Base-by-base conservation (phyloP, 2,888 invertebrate species). In the Dryobota labecula region DNA sequence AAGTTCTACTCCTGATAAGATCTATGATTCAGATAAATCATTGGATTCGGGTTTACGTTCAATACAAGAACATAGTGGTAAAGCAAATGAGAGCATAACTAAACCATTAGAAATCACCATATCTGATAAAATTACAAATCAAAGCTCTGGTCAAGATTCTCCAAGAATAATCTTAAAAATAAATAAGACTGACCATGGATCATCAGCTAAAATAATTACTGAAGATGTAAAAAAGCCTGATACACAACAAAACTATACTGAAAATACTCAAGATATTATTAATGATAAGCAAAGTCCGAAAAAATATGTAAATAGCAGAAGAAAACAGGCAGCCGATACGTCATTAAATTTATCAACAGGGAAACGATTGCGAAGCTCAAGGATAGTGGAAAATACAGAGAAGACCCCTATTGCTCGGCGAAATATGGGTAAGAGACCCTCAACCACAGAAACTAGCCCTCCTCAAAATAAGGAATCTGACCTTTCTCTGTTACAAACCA, bases 141-240 rank as follows among this genome's bases (percentile, higher is more conserved):
- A 92, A 85, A 93, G 93, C 76, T 93, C 95, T 65, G 95, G 94
- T 57, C 96, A 96, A 91, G 96, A 96, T 87, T 96, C 96, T 41
- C 96, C 96, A 70, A 89, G 97, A 86, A 97, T 97, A 83, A 97
- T 97, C 82, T 92, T 97, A 85, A 97, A 97, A 92, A 97, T 97
- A 84, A 97, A 97, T 89, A 97, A 97, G 93, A 96, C 96, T 86
- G 96, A 96, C 85, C 95, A 95, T 89, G 96, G 96, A 78, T 81
- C 96, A 83, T 95, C 95, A 80, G 93, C 96, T 54, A 94, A 96
- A 92, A 94, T 96, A 76, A 92, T 96, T 69, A 95, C 95, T 72
- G 96, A 96, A 89, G 95, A 95, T 56, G 68, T 85, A 15, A 92
- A 90, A 75, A 90, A 88, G 81, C 85, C 90, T 69, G 93, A 92